Evolutionary conservation across 2,888 invertebrate genomes (phyloP).

Genomic region (Coenonympha arcania): DNA sequence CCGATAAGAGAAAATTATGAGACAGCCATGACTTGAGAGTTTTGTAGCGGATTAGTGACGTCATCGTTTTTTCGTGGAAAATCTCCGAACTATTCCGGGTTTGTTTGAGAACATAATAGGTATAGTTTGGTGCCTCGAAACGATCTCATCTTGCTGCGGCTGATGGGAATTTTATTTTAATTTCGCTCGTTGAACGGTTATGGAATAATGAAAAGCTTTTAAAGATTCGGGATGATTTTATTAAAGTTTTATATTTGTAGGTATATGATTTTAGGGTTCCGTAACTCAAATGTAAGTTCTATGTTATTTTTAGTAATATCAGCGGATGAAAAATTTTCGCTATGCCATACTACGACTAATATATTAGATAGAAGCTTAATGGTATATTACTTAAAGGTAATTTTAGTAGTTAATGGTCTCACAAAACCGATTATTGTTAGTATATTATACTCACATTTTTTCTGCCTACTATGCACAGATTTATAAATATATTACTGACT

Average conservation of each 20-base stretch:
- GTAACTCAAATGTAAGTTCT: no score
- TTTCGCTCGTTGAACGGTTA: constrained; percentile 5
- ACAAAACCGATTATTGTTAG: no score
- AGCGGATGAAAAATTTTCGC: neutral
- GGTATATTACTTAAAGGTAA: no score
- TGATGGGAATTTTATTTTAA: constrained; percentile 10
- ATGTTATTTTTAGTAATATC: neutral
- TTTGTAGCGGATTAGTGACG: constrained; percentile 14
- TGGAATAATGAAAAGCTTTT: constrained; percentile 5
- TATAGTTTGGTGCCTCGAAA: constrained; percentile 9
- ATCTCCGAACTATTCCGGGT: constrained; percentile 13
- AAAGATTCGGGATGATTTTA: constrained; percentile 5
- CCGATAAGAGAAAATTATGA: constrained; percentile 21
- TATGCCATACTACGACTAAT: neutral
- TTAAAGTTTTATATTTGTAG: constrained; percentile 2
- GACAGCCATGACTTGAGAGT: constrained; percentile 17
- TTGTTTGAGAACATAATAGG: constrained; percentile 13
- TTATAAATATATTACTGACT: no score
- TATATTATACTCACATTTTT: no score
- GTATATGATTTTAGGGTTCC: no score
- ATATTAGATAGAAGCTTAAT: neutral
- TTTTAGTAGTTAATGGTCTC: no score
- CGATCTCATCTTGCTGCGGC: constrained; percentile 7
- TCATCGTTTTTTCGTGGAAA: constrained; percentile 27
- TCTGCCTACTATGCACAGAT: no score